Percentiles rank a stretch among this genome's conserved stretches.
Evolutionary conservation across 2,113 vertebrate species (phyloP).

Genomic region (Macaca mulatta): DNA sequence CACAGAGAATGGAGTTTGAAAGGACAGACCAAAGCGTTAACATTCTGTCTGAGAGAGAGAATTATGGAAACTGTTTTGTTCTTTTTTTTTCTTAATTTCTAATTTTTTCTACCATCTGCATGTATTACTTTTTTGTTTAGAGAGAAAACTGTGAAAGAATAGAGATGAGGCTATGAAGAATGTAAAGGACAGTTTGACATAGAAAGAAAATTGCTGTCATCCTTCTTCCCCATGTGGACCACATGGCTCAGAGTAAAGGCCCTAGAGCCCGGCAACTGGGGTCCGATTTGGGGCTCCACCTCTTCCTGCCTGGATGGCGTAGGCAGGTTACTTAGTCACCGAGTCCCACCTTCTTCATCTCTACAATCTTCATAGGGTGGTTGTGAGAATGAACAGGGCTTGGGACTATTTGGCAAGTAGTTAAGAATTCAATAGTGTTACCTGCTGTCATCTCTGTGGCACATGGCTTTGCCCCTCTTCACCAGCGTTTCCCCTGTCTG

Average conservation of each 20-base stretch:
- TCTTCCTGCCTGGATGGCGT: background rate
- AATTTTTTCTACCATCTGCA: background rate
- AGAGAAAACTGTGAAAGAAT: background rate
- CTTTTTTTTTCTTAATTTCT: background rate
- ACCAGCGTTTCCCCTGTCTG: background rate
- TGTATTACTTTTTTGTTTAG: background rate
- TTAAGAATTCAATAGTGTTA: background rate
- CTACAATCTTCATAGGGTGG: background rate
- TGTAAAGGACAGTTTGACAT: background rate
- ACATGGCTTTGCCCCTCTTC: background rate
- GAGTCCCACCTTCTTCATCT: background rate
- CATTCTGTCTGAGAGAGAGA: background rate
- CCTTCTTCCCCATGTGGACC: background rate
- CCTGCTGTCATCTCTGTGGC: fast-evolving
- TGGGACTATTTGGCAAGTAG: background rate
- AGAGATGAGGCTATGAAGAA: background rate
- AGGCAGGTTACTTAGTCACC: background rate
- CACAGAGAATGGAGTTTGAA: background rate
- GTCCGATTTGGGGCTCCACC: background rate
- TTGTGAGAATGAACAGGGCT: background rate
- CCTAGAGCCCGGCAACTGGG: background rate
- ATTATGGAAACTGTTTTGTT: background rate
- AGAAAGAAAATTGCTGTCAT: background rate
- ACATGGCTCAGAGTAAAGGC: background rate
- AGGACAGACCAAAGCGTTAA: background rate